A percentile compares a stretch with the other conserved stretches of the same genome.
phyloP scores from a whole-genome alignment of 1,140 invertebrate genomes.

The Bacillus rossius region DNA sequence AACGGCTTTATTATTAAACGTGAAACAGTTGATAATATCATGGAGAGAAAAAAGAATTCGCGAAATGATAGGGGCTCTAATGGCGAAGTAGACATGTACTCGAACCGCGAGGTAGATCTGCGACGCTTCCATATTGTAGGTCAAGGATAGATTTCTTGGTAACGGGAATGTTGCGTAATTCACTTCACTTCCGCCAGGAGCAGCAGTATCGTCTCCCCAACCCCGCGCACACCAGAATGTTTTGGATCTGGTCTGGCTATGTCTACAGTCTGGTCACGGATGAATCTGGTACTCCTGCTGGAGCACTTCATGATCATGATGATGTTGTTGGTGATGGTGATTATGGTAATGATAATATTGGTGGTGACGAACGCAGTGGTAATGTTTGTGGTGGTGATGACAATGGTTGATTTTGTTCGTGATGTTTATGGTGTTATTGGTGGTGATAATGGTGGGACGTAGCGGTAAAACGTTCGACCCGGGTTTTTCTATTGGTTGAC shows the following conservation, averaged over 20 bases:
- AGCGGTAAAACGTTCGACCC: too few species aligned
- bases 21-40: too few species aligned
- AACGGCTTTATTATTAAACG: too few species aligned
- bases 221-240: not conserved
- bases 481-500: too few species aligned
- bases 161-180: too few species aligned
- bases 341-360: not conserved
- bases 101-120: too few species aligned
- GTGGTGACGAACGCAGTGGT: not conserved
- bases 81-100: too few species aligned
- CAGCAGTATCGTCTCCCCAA: not conserved
- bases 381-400: not conserved
- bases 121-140: too few species aligned
- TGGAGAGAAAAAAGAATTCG: too few species aligned
- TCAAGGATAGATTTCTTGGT: too few species aligned
- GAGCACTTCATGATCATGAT: not conserved
- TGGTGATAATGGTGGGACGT: not conserved
- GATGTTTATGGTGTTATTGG: not conserved
- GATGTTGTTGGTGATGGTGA: not conserved
- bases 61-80: too few species aligned
- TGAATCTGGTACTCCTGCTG: not conserved
- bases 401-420: not conserved
- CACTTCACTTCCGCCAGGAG: not conserved
- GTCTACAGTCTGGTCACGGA: not conserved
- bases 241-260: not conserved